Conservation (phyloP, 2,888 invertebrate genomes). For the Anorthoa munda region DNA sequence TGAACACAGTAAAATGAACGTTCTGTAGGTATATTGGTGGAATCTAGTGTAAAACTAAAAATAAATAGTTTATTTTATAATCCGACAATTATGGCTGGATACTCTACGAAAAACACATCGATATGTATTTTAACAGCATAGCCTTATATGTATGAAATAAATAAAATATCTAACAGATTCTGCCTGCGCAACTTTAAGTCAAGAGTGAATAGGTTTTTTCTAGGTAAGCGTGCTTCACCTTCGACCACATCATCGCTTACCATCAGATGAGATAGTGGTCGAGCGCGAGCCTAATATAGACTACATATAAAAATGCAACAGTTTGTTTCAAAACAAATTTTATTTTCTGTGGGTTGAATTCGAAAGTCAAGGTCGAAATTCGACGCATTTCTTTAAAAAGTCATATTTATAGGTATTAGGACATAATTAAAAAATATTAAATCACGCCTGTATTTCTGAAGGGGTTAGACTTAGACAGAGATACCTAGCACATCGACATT, state of each 20-base stretch:
- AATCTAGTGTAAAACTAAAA: constrained; percentile 54
- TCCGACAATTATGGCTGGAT: constrained; percentile 71
- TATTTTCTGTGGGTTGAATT: too few species aligned
- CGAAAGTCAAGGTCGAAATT: background rate
- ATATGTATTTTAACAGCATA: constrained; percentile 72
- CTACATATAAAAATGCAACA: too few species aligned
- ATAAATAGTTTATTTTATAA: constrained; percentile 56
- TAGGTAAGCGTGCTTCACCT: too few species aligned
- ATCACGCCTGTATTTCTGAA: too few species aligned
- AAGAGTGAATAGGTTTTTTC: too few species aligned
- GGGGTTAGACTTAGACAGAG: too few species aligned
- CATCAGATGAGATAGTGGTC: too few species aligned
- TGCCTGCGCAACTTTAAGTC: background rate
- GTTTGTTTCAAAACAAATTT: background rate
- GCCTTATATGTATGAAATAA: constrained; percentile 66
- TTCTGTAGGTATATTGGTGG: constrained; percentile 28
- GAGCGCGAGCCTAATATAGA: too few species aligned
- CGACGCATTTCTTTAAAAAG: background rate
- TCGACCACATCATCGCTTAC: too few species aligned
- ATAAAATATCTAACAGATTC: constrained; percentile 20
- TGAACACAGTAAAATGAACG: background rate
- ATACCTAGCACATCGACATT: too few species aligned
- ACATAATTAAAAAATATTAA: background rate
- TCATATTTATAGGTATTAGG: background rate
- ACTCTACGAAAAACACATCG: constrained; percentile 62